These are phyloP conservation scores for Erannis defoliaria DNA, from an alignment of 2,888 invertebrate species.

Conservation along the genomic window DNA sequence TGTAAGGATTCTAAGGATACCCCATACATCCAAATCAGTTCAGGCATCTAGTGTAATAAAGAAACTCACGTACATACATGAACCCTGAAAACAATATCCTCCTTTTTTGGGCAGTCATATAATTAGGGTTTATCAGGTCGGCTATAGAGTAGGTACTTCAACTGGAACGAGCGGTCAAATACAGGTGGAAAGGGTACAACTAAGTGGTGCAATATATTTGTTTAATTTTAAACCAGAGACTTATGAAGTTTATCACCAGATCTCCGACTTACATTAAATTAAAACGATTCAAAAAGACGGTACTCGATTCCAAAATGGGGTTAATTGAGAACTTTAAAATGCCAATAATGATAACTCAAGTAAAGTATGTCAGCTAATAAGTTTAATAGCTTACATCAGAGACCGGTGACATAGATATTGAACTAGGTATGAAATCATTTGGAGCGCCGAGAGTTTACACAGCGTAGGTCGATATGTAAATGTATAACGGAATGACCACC, in stretches of 20 bases:
- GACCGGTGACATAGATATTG: conserved; percentile 27
- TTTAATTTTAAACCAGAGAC: too few relatives aligned
- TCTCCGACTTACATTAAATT: not conserved
- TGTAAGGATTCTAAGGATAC: too few relatives aligned
- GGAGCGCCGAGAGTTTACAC: conserved; percentile 18
- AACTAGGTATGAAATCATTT: conserved; percentile 17
- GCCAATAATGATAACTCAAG: conserved; percentile 21
- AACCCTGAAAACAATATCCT: too few relatives aligned
- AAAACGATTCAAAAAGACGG: conserved; percentile 3
- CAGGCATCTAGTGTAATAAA: too few relatives aligned
- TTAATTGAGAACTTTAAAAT: conserved; percentile 7
- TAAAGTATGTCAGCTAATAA: conserved; percentile 28
- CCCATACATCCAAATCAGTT: too few relatives aligned
- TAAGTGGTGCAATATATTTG: too few relatives aligned
- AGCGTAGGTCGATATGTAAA: conserved; percentile 33
- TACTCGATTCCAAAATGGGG: conserved; percentile 15
- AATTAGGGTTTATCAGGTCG: too few relatives aligned
- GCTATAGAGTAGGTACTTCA: too few relatives aligned
- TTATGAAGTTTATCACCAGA: not conserved
- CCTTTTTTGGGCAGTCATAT: too few relatives aligned
- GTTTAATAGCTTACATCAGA: conserved; percentile 29
- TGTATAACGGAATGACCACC: conserved; percentile 31
- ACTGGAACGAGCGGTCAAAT: too few relatives aligned
- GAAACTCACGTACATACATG: too few relatives aligned
- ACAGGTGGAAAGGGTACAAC: too few relatives aligned